phyloP scores from a whole-genome alignment of 2,797 vertebrate genomes.

The Xiphophorus birchmanni region DNA sequence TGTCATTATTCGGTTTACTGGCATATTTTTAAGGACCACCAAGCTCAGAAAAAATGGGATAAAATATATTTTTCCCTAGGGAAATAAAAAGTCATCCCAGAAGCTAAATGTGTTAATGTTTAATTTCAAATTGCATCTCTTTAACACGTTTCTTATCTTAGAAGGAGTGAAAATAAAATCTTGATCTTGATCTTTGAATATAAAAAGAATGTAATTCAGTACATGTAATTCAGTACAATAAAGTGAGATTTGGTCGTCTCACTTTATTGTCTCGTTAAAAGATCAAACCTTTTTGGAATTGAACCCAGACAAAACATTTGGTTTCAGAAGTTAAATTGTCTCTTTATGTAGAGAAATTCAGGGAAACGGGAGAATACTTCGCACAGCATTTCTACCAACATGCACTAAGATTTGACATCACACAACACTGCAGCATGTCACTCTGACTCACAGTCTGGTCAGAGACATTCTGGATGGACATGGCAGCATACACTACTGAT shows the following conservation, averaged over 20 bases:
- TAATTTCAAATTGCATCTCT: background rate
- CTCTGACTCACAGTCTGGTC: background rate
- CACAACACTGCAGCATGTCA: background rate
- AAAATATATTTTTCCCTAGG: background rate
- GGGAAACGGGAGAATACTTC: background rate
- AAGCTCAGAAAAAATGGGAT: background rate
- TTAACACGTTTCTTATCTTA: background rate
- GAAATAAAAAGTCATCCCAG: background rate
- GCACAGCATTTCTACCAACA: background rate
- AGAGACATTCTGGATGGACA: background rate
- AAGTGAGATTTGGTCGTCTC: background rate
- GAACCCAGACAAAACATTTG: background rate
- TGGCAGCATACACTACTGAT: background rate
- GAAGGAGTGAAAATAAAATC: background rate
- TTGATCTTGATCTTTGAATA: too few species aligned
- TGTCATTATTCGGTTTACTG: background rate
- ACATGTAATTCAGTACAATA: too few species aligned
- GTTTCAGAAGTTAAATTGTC: background rate
- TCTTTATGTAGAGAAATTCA: background rate
- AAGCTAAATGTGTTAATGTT: background rate
- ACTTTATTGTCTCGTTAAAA: background rate
- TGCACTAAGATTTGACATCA: background rate
- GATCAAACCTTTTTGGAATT: background rate
- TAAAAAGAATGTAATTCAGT: too few species aligned
- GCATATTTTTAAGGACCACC: background rate